phyloP scores from a whole-genome alignment of 2,888 invertebrate species.

The Dione vanillae region DNA sequence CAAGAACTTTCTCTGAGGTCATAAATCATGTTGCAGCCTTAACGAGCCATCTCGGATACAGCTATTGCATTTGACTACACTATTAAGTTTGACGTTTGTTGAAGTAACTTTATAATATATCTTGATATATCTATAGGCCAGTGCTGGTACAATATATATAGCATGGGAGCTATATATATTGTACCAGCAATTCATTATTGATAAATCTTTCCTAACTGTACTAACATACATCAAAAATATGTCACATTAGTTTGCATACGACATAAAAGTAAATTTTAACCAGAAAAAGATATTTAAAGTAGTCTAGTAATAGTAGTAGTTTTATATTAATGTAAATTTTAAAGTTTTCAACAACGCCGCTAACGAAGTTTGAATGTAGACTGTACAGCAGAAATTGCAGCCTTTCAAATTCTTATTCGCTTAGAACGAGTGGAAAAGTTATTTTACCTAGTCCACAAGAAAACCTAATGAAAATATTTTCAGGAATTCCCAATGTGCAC shows the following conservation, averaged over 20 bases:
- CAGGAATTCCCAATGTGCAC: slow-evolving; percentile 17
- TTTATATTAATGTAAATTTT: slow-evolving; percentile 1
- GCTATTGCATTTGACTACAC: slow-evolving; percentile 34
- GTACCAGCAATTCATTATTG: too few species aligned
- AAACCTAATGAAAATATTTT: slow-evolving; percentile 35
- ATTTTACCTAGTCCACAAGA: slow-evolving; percentile 15
- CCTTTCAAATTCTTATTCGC: slow-evolving; percentile 30
- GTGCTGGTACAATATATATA: background rate
- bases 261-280: background rate
- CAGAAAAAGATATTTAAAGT: background rate
- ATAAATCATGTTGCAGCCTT: slow-evolving; percentile 36
- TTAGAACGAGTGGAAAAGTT: slow-evolving; percentile 33
- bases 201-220: too few species aligned
- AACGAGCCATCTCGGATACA: slow-evolving; percentile 36
- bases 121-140: background rate
- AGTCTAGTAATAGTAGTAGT: slow-evolving; percentile 9
- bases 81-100: slow-evolving; percentile 35
- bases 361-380: slow-evolving; percentile 27
- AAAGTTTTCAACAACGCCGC: slow-evolving; percentile 14
- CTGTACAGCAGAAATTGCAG: slow-evolving; percentile 21
- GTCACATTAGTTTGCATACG: too few species aligned
- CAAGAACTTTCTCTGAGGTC: slow-evolving; percentile 20
- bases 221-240: too few species aligned
- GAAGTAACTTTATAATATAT: slow-evolving; percentile 23
- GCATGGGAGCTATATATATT: too few species aligned